Conservation (phyloP, 2,797 vertebrate genomes). For the Semaprochilodus insignis region DNA sequence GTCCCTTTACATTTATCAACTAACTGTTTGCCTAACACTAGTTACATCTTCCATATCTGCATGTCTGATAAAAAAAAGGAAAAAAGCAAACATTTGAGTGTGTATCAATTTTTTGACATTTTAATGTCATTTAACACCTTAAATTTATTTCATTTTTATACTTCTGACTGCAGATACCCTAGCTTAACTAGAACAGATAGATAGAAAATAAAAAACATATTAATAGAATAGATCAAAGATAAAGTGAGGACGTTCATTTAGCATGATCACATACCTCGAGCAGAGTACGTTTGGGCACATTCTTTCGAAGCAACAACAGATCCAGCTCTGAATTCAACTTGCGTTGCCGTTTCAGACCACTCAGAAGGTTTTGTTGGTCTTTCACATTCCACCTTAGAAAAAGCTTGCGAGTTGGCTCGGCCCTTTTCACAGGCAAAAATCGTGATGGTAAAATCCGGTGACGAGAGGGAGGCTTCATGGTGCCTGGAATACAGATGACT, state of each 20-base stretch:
- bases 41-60: too few relatives aligned
- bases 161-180: too few relatives aligned
- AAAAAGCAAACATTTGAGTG: too few relatives aligned
- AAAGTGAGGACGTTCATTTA: background rate
- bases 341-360: slow-evolving; percentile 56
- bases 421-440: background rate
- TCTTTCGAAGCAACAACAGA: slow-evolving; percentile 50
- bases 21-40: too few relatives aligned
- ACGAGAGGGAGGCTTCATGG: slow-evolving; percentile 71
- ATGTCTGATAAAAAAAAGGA: too few relatives aligned
- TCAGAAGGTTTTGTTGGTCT: slow-evolving; percentile 60
- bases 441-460: slow-evolving; percentile 51
- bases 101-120: too few relatives aligned
- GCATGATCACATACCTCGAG: slow-evolving; percentile 64
- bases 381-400: slow-evolving; percentile 48
- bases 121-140: too few relatives aligned
- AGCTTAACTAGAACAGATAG: too few relatives aligned
- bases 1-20: too few relatives aligned
- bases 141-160: too few relatives aligned
- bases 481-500: background rate
- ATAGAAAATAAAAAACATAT: too few relatives aligned
- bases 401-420: background rate
- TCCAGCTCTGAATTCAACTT: slow-evolving; percentile 51
- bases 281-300: slow-evolving; percentile 59
- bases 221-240: too few relatives aligned